Evolutionary conservation across 2,888 invertebrate species (phyloP).

Genomic region (Thysanoteuthis rhombus): DNA sequence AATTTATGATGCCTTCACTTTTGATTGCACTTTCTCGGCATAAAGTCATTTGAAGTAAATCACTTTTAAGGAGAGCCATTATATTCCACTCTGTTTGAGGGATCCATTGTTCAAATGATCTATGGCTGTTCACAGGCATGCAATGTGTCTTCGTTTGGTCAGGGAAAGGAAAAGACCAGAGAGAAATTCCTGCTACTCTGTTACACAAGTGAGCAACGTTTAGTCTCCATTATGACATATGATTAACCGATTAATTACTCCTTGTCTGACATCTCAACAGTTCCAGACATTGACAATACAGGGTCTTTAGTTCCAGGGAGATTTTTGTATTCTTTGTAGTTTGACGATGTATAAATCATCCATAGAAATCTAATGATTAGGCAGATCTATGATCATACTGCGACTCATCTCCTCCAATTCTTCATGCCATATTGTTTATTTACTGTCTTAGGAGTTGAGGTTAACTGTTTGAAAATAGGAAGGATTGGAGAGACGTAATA

Average conservation of each 20-base stretch:
- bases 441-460: too few relatives aligned
- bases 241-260: background rate
- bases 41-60: background rate
- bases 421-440: too few relatives aligned
- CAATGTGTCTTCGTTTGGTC: background rate
- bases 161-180: background rate
- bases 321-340: too few relatives aligned
- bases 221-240: background rate
- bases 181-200: background rate
- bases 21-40: background rate
- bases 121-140: background rate
- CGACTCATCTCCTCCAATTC: too few relatives aligned
- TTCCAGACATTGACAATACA: background rate
- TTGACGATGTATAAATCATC: too few relatives aligned
- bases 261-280: background rate
- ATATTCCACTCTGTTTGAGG: background rate
- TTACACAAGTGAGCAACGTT: background rate
- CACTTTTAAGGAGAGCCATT: background rate
- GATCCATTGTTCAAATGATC: background rate
- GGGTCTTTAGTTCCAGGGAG: too few relatives aligned
- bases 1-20: background rate
- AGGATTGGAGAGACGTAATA: too few relatives aligned
- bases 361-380: too few relatives aligned
- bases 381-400: too few relatives aligned
- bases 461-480: too few relatives aligned